A percentile compares a stretch with the other conserved stretches of the same genome.
These are phyloP conservation scores for Dasysyrphus albostriatus DNA, from an alignment of 2,888 invertebrate species.

Conservation along the genomic window DNA sequence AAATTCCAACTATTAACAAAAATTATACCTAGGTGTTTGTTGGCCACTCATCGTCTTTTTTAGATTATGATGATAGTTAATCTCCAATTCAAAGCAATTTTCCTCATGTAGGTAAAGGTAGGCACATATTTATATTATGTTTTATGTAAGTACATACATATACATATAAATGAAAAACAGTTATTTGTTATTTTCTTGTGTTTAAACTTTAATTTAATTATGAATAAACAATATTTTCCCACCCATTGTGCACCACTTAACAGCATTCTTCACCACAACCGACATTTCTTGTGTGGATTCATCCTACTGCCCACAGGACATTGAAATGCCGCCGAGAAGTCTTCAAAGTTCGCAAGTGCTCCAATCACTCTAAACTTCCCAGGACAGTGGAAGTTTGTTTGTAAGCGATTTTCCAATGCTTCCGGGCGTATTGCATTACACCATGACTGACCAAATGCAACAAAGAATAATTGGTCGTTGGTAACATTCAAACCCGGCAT, in stretches of 20 bases:
- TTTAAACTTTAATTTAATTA: slow-evolving; percentile 12
- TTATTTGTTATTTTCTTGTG: background rate
- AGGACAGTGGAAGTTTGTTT: slow-evolving; percentile 74
- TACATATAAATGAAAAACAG: too few relatives aligned
- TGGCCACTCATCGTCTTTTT: too few relatives aligned
- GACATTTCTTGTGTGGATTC: slow-evolving; percentile 65
- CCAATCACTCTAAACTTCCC: slow-evolving; percentile 76
- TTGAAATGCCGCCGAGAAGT: slow-evolving; percentile 70
- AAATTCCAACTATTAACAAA: too few relatives aligned
- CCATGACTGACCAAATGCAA: slow-evolving; percentile 77
- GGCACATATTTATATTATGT: too few relatives aligned
- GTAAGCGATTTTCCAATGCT: slow-evolving; percentile 65
- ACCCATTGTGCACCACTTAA: background rate
- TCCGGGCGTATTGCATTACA: slow-evolving; percentile 74
- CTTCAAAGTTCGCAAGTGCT: slow-evolving; percentile 70
- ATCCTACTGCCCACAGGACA: slow-evolving; percentile 66
- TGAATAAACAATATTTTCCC: slow-evolving; percentile 7
- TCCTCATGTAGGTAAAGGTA: too few relatives aligned
- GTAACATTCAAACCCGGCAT: slow-evolving; percentile 73
- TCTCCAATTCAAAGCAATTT: too few relatives aligned
- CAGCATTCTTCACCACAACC: slow-evolving; percentile 48
- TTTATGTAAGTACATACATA: background rate
- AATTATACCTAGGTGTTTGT: too few relatives aligned
- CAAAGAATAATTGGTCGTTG: slow-evolving; percentile 76
- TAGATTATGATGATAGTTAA: too few relatives aligned